These are phyloP conservation scores for Micrasema minimum DNA, from an alignment of 1,140 invertebrate genomes.

Conservation along the genomic window DNA sequence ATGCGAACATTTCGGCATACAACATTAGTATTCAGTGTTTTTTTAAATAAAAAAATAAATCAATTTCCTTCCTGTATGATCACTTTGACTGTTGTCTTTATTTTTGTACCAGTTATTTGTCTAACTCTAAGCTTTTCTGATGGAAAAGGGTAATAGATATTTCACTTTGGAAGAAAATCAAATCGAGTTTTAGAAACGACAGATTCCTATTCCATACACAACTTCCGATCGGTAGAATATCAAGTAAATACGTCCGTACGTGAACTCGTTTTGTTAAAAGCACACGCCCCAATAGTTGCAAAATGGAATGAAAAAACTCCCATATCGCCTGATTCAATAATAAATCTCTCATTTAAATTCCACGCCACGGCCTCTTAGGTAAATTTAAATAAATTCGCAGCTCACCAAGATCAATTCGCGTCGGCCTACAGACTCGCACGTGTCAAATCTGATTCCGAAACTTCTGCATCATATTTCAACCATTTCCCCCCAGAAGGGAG, in stretches of 20 bases:
- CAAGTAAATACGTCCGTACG: slow-evolving; percentile 9
- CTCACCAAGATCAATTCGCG: slow-evolving; percentile 23
- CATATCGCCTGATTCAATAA: slow-evolving; percentile 31
- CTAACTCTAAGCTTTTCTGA: too few relatives aligned
- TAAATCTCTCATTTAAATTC: slow-evolving; percentile 31
- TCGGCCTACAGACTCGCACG: slow-evolving; percentile 35
- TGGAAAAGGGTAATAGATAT: too few relatives aligned
- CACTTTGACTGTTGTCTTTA: too few relatives aligned
- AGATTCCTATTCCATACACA: background rate
- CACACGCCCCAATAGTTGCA: background rate
- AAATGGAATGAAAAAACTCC: slow-evolving; percentile 20
- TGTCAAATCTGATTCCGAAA: slow-evolving; percentile 44
- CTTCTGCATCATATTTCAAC: slow-evolving; percentile 49
- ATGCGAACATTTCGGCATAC: too few relatives aligned
- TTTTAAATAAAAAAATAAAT: too few relatives aligned
- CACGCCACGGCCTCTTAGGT: slow-evolving; percentile 11
- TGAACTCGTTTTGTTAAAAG: slow-evolving; percentile 21
- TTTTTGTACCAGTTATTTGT: too few relatives aligned
- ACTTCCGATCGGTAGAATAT: background rate
- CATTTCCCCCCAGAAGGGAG: slow-evolving; percentile 33
- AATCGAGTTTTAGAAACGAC: too few relatives aligned
- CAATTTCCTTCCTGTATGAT: too few relatives aligned
- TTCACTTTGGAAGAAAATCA: too few relatives aligned
- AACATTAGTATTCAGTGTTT: too few relatives aligned
- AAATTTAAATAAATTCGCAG: slow-evolving; percentile 28